phyloP scores from a whole-genome alignment of 2,113 vertebrate species.

The Ranitomeya imitator region DNA sequence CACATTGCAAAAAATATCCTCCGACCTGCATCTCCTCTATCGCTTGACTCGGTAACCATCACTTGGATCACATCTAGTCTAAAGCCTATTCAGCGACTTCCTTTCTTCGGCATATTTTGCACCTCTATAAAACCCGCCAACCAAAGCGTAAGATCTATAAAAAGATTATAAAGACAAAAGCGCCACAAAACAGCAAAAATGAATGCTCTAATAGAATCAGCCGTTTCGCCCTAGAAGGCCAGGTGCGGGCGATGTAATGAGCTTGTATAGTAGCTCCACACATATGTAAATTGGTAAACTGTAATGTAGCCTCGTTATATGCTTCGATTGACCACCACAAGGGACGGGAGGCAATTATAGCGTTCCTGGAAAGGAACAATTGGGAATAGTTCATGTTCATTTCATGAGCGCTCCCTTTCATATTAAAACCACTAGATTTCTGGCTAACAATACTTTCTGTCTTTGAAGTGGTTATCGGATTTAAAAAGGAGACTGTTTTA shows the following conservation, averaged over 20 bases:
- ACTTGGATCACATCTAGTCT: not conserved
- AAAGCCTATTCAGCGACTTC: not conserved
- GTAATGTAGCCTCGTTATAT: constrained; percentile 24
- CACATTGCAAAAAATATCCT: not conserved
- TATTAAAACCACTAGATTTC: not conserved
- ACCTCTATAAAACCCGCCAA: not conserved
- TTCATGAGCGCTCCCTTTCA: not conserved
- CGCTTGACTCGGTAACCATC: not conserved
- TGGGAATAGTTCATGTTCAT: constrained; percentile 1
- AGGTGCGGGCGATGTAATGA: not conserved
- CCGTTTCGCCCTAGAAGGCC: not conserved
- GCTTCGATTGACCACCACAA: constrained; percentile 35
- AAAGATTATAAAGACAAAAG: not conserved
- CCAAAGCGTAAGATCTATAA: constrained; percentile 9
- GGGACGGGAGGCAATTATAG: constrained; percentile 9
- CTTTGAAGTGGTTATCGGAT: not conserved
- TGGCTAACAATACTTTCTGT: not conserved
- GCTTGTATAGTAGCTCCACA: constrained; percentile 1
- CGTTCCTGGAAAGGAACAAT: constrained; percentile 3
- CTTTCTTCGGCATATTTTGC: not conserved
- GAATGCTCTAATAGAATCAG: not conserved
- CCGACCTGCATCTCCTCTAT: not conserved
- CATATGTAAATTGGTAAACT: constrained; percentile 31
- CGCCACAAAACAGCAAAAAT: not conserved
- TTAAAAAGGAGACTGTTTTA: not conserved